phyloP scores from a whole-genome alignment of 2,888 invertebrate species.

The Aporophyla nigra region DNA sequence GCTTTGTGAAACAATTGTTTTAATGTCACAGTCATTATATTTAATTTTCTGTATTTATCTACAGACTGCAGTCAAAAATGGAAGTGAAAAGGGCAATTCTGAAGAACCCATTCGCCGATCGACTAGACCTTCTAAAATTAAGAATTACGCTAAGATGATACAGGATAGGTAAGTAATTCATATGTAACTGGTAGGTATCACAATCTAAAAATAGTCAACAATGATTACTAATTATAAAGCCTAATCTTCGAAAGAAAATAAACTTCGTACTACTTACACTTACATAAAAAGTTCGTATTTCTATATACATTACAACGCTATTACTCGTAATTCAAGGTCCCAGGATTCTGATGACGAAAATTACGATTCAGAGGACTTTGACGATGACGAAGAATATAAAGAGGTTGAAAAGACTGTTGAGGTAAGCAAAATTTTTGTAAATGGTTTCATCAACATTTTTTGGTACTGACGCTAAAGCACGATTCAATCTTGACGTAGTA shows the following conservation, averaged over 20 bases:
- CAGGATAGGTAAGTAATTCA: slow-evolving; percentile 80
- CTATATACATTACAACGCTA: background rate
- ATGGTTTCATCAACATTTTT: background rate
- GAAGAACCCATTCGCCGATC: slow-evolving; percentile 87
- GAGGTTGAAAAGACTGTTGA: slow-evolving; percentile 73
- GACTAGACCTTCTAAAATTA: slow-evolving; percentile 88
- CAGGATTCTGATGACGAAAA: slow-evolving; percentile 73
- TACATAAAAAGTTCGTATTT: background rate
- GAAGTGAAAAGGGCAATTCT: slow-evolving; percentile 72
- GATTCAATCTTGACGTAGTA: background rate
- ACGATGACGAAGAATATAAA: slow-evolving; percentile 72
- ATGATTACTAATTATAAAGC: background rate
- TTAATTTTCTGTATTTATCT: slow-evolving; percentile 44
- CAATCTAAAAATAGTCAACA: background rate
- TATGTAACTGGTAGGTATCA: background rate
- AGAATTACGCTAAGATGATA: slow-evolving; percentile 91
- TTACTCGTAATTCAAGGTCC: slow-evolving; percentile 56
- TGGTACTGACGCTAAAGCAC: background rate
- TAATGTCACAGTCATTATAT: background rate
- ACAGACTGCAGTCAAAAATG: slow-evolving; percentile 82
- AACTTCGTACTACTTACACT: background rate
- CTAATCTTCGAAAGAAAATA: background rate
- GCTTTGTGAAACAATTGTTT: background rate
- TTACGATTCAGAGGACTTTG: slow-evolving; percentile 73
- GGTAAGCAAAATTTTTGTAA: slow-evolving; percentile 61